Base-by-base conservation (phyloP, 2,888 invertebrate species). In the Peribatodes rhomboidaria region DNA sequence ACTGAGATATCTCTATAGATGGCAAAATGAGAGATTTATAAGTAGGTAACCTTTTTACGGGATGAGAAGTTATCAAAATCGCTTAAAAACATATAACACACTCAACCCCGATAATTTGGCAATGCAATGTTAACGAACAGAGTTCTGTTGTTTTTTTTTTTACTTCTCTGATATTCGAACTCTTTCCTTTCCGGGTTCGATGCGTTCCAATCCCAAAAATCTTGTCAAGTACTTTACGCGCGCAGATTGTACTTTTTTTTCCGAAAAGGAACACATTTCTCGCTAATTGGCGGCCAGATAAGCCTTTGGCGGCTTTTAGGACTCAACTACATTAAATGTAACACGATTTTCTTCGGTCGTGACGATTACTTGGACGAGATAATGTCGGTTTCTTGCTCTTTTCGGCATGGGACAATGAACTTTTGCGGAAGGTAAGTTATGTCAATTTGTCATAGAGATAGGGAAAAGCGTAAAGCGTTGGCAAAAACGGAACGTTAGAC, bases 201-300 rank as follows among this genome's bases (percentile, higher is more conserved):
- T 37, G 61, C 31, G 50, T 64, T 64, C 47, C 22, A 58, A 59
- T 33, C 27, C 37, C 33, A 46, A 63, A 65, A 50, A 66, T 55
- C 44, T 64, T 47, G 69, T n/a, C n/a, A n/a, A n/a, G n/a, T 64
- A 61, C 52, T 65, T 61, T 60, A 56, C 52, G 47, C 60, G 60
- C 60, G 52, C 37, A 50, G 35, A 31, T 59, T 52, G 57, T 44
- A 18, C 42, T 62, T 61, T 56, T 66, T 68, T 72, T 63, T 63
- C 65, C 39, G 46, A 41, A 41, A 65, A 65, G 50, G 60, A 65
- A 69, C 68, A 78, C 72, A 75, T 79, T 75, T 71, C 69, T 56
- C 52, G 74, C 75, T 83, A 85, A 85, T 84, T 84, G 81, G 78
- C 67, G 22, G 50, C 62, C 58, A 69, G 80, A 83, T 83, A 80